Conservation (phyloP, 35 echinoderm and acorn worm genomes). For the Acanthaster planci region DNA sequence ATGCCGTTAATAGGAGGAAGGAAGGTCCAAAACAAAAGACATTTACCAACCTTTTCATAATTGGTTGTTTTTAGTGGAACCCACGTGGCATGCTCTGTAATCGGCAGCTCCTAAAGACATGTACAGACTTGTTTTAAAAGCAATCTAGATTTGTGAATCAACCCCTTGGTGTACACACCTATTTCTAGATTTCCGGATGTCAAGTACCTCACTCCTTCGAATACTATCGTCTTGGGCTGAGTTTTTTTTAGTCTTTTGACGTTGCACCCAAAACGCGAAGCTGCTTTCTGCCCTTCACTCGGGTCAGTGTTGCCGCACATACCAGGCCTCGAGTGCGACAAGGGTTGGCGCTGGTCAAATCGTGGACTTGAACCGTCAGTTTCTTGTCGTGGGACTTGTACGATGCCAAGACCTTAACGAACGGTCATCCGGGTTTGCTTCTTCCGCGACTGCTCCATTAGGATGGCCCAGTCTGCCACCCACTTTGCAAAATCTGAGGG, state of each 20-base stretch:
- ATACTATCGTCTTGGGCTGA: background rate
- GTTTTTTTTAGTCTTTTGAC: background rate
- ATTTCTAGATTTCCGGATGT: background rate
- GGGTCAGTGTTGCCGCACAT: background rate
- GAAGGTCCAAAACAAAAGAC: too few species aligned
- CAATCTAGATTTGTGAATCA: background rate
- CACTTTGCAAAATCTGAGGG: too few species aligned
- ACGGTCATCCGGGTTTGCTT: background rate
- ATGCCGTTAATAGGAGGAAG: too few species aligned
- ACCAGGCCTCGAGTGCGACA: background rate
- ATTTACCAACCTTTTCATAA: background rate
- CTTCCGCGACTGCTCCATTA: too few species aligned
- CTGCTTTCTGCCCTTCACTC: background rate
- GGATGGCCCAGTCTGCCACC: too few species aligned
- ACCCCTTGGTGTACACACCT: background rate
- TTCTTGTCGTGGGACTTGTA: background rate
- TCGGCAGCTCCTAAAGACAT: background rate
- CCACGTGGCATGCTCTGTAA: background rate
- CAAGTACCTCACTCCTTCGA: background rate
- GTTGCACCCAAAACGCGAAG: background rate
- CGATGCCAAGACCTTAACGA: background rate
- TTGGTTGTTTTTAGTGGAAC: background rate
- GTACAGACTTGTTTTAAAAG: background rate
- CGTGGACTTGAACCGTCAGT: background rate
- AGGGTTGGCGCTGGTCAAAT: background rate